Percentiles rank a stretch among this genome's conserved stretches.
Evolutionary conservation across 53 echinoderm and acorn worm species (phyloP).

Genomic region (Zoroaster sp.): DNA sequence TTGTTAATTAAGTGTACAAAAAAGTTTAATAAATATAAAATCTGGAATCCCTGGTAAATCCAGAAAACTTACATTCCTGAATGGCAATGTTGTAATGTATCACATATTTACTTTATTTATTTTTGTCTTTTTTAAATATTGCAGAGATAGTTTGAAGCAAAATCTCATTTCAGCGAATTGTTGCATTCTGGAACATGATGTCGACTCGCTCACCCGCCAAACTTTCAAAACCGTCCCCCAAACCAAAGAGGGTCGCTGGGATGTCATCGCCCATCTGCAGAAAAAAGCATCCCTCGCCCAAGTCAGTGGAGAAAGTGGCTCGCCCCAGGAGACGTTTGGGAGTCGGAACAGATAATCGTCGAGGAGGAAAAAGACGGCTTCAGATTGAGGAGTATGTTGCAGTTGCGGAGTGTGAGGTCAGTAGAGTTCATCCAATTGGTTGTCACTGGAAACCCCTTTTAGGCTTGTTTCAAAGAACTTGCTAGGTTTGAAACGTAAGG

Average conservation of each 20-base stretch:
- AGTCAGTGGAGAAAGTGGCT: slow-evolving; percentile 22
- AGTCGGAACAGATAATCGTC: not conserved
- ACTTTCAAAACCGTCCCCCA: slow-evolving; percentile 19
- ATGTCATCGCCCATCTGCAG: slow-evolving; percentile 12
- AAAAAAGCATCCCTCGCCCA: slow-evolving; percentile 36
- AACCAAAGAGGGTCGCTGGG: slow-evolving; percentile 46
- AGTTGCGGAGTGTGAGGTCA: not conserved
- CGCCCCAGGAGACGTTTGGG: not conserved
- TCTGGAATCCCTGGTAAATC: not conserved
- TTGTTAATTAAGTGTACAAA: not conserved
- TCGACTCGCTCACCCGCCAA: slow-evolving; percentile 30
- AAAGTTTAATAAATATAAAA: not conserved
- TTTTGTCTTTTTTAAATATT: not conserved
- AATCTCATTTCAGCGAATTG: not conserved
- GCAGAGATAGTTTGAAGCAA: not conserved
- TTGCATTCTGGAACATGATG: slow-evolving; percentile 29
- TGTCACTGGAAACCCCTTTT: no score
- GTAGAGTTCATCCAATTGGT: no score
- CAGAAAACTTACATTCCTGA: not conserved
- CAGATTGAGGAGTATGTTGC: not conserved
- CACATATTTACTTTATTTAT: not conserved
- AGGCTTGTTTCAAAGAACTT: no score
- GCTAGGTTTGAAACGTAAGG: no score
- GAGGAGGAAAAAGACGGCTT: slow-evolving; percentile 8
- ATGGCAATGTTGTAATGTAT: no score